These are phyloP conservation scores for Chlamydotis undulata DNA, from an alignment of 2,113 vertebrate species.

Conservation along the genomic window DNA sequence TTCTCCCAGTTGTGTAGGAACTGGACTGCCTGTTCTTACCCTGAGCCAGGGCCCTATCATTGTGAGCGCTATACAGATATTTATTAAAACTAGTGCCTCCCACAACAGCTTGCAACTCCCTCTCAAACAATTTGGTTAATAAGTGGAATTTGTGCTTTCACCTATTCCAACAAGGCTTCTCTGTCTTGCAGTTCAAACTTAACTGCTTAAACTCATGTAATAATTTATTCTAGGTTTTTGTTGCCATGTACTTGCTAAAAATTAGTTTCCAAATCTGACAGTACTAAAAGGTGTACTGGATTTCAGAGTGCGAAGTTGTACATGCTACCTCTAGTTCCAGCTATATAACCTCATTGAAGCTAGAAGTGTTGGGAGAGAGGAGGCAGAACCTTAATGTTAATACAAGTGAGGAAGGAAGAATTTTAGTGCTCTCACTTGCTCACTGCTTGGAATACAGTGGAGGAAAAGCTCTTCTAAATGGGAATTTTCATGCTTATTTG, in stretches of 20 bases:
- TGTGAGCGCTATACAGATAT: background rate
- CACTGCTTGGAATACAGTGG: accelerated
- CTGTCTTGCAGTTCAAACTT: background rate
- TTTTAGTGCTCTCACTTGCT: background rate
- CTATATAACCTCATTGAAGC: background rate
- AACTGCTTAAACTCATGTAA: background rate
- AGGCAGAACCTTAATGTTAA: background rate
- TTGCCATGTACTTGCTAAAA: background rate
- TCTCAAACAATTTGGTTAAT: background rate
- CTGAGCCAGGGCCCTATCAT: background rate
- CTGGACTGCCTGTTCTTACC: background rate
- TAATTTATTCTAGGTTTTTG: background rate
- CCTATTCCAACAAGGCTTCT: background rate
- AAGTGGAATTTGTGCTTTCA: background rate
- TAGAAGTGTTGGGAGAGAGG: background rate
- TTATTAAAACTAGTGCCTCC: conserved; percentile 19
- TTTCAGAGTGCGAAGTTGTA: background rate
- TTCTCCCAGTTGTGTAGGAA: background rate
- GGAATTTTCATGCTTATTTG: background rate
- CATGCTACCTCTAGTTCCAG: background rate
- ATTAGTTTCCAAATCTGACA: background rate
- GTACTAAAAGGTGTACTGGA: background rate
- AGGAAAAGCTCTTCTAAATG: background rate
- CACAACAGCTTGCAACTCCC: background rate
- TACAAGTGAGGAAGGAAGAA: background rate